Conservation (phyloP, 2,113 vertebrate species). For the Anhinga anhinga region DNA sequence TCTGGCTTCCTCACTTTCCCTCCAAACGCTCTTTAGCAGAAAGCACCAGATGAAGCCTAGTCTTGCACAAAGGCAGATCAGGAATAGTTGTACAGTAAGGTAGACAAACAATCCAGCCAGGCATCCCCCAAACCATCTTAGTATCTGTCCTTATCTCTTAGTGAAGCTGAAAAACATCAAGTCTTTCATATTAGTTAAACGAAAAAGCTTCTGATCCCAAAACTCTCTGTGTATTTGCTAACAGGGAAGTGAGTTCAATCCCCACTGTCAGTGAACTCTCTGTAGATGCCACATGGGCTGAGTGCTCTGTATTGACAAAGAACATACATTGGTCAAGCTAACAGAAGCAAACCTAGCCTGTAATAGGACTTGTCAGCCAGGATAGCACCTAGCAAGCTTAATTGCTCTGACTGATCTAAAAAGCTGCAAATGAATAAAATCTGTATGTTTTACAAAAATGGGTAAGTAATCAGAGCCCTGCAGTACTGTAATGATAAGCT, state of each 20-base stretch:
- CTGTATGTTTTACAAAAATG: slow-evolving; percentile 35
- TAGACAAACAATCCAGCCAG: not conserved
- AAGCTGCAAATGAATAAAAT: slow-evolving; percentile 59
- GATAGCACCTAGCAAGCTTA: slow-evolving; percentile 19
- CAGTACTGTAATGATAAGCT: slow-evolving; percentile 29
- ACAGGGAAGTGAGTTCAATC: not conserved
- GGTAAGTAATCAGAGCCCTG: slow-evolving; percentile 14
- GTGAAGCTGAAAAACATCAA: not conserved
- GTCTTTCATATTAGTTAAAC: not conserved
- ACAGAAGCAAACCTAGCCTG: not conserved
- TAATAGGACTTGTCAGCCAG: not conserved
- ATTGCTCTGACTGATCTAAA: slow-evolving; percentile 44
- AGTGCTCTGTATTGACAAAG: not conserved
- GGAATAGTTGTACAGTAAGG: not conserved
- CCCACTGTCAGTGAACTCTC: not conserved
- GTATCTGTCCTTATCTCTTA: not conserved
- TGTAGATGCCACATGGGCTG: not conserved
- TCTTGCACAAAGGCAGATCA: not conserved
- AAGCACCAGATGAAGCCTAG: not conserved
- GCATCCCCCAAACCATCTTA: not conserved
- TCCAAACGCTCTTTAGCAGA: not conserved
- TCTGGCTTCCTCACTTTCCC: not conserved
- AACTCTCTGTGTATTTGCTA: not conserved
- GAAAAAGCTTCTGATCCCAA: not conserved
- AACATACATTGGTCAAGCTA: not conserved